phyloP scores from a whole-genome alignment of 35 echinoderm and acorn worm species.

The Strongylocentrotus purpuratus region DNA sequence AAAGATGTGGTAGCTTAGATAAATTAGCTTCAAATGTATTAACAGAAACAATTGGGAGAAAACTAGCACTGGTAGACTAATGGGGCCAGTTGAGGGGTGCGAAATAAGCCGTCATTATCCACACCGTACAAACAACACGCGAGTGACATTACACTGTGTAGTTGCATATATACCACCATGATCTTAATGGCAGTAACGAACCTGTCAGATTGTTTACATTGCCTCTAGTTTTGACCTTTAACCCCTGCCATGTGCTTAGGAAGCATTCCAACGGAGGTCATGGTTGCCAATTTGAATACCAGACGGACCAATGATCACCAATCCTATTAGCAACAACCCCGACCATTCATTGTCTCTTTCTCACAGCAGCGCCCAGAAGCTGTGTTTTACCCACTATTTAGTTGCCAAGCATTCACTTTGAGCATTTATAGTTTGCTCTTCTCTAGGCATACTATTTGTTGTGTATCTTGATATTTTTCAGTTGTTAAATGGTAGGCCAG shows the following conservation, averaged over 20 bases:
- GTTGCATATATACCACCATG: background rate
- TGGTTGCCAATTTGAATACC: conserved; percentile 50
- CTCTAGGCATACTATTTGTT: too few relatives aligned
- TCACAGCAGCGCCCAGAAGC: background rate
- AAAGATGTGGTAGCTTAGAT: background rate
- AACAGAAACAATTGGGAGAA: background rate
- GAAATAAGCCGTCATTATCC: background rate
- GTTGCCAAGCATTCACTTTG: too few relatives aligned
- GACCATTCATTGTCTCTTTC: background rate
- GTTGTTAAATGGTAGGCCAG: too few relatives aligned
- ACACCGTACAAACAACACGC: background rate
- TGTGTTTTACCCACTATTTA: background rate
- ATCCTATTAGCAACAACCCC: conserved; percentile 19
- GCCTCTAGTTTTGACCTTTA: conserved; percentile 20
- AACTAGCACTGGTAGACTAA: background rate
- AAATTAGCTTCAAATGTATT: background rate
- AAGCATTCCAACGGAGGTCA: conserved; percentile 46
- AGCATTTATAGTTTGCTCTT: too few relatives aligned
- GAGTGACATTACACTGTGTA: background rate
- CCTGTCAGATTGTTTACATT: conserved; percentile 50
- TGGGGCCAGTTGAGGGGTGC: background rate
- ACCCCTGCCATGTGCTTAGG: conserved; percentile 28
- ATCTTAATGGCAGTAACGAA: background rate
- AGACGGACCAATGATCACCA: background rate
- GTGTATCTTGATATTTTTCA: too few relatives aligned